Base-by-base conservation (phyloP, 23 tunicate species). In the Aplidium turbinatum region DNA sequence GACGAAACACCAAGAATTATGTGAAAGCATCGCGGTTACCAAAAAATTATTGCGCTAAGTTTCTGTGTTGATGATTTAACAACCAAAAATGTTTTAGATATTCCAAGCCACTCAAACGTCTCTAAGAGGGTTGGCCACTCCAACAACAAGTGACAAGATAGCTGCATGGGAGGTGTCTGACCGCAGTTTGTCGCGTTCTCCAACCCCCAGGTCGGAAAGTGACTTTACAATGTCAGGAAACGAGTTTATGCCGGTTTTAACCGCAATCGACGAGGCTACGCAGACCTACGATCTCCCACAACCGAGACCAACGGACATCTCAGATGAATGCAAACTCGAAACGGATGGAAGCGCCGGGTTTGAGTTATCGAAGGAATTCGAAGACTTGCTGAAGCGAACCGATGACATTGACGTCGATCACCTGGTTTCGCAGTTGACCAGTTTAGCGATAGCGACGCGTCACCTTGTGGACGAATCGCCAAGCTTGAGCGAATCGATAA, bases 381-480 rank as follows among this genome's bases (percentile, higher is more conserved):
- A 31, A 1, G 71, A 61, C 32, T 30, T 61, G 7, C 60, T 76
- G 23, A 31, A 38, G 3, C n/a, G 72, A 13, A 16, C 60, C 42
- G 31, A 46, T 23, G 72, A 45, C 29, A 38, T 61, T 1, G 64
- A 62, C 31, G 72, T 78, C 19, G 73, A 64, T 1, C 11, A 18
- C 32, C 32, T 78, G 35, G 83, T 78, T 23, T 48, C 58, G 20
- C 75, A 78, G 25, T 22, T 78, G 22, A 31, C 51, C 34, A 52
- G 66, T 28, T 53, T 78, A 7, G 83, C 83, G 26, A 7, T 78
- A 3, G 75, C 83, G 1, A 66, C 83, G 27, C 74, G 75, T 35
- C 33, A 38, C 66, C 60, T 78, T 1, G 55, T 78, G 75, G 83
- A 63, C 32, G 83, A 78, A 4, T 38, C 73, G 28, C 28, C 73